A percentile compares a stretch with the other conserved stretches of the same genome.
Evolutionary conservation across 1,140 invertebrate species (phyloP).

Genomic region (Solen grandis): DNA sequence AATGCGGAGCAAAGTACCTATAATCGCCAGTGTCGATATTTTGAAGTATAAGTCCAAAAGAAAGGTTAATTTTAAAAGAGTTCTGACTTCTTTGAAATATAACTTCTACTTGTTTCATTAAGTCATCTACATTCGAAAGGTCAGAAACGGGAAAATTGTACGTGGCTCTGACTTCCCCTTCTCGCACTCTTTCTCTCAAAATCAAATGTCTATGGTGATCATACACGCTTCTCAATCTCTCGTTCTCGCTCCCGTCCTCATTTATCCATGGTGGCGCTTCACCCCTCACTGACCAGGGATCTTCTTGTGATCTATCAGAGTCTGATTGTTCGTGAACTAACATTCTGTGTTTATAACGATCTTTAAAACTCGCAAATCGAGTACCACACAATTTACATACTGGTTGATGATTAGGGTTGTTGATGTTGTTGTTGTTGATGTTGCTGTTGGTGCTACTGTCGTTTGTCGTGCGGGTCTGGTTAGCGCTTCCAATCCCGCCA

Average conservation of each 20-base stretch:
- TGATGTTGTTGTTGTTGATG: not conserved
- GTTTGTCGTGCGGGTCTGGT: not conserved
- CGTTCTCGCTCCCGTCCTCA: too few relatives aligned
- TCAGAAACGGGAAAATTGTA: not conserved
- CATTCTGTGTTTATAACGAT: slow-evolving; percentile 7
- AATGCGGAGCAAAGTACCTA: slow-evolving; percentile 6
- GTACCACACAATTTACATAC: not conserved
- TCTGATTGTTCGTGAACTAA: not conserved
- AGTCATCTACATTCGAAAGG: too few relatives aligned
- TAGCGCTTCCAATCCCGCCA: not conserved
- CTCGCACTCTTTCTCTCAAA: too few relatives aligned
- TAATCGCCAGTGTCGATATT: slow-evolving; percentile 10
- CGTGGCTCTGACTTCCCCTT: too few relatives aligned
- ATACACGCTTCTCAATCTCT: too few relatives aligned
- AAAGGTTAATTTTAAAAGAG: slow-evolving; percentile 8
- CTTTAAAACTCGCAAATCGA: not conserved
- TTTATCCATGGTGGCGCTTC: too few relatives aligned
- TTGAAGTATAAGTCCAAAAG: slow-evolving; percentile 2
- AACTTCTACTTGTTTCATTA: too few relatives aligned
- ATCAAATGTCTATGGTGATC: too few relatives aligned
- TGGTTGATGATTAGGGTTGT: not conserved
- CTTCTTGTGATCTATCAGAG: not conserved
- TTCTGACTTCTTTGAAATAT: not conserved
- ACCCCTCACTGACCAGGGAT: not conserved
- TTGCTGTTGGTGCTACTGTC: not conserved